phyloP scores from a whole-genome alignment of 1,140 invertebrate species.

The Zophobas morio region DNA sequence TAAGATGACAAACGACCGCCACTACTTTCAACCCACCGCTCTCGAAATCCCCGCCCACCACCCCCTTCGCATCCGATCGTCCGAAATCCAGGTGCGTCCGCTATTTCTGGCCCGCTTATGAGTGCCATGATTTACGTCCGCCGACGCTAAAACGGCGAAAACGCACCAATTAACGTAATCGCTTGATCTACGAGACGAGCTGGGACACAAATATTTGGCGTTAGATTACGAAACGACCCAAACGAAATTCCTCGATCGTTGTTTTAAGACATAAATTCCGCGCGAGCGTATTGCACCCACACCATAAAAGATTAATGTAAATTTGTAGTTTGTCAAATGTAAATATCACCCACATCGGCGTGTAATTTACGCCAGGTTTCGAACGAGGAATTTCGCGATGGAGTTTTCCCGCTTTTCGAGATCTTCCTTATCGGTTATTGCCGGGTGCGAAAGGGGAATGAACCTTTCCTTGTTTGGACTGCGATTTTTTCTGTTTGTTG shows the following conservation, averaged over 20 bases:
- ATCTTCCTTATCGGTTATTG: neutral
- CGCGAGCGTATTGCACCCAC: slow-evolving; percentile 13
- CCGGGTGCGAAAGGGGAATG: no score
- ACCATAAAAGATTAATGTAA: slow-evolving; percentile 39
- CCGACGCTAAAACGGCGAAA: slow-evolving; percentile 1
- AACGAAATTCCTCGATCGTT: slow-evolving; percentile 23
- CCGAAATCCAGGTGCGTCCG: slow-evolving; percentile 5
- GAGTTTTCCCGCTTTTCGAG: neutral
- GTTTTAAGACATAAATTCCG: slow-evolving; percentile 38
- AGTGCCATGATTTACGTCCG: slow-evolving; percentile 2
- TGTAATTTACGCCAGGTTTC: slow-evolving; percentile 6
- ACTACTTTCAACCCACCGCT: slow-evolving; percentile 17
- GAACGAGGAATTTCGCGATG: neutral
- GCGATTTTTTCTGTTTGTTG: no score
- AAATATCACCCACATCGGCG: slow-evolving; percentile 24
- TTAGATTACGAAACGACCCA: slow-evolving; percentile 38
- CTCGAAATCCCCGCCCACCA: neutral
- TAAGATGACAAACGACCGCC: slow-evolving; percentile 29
- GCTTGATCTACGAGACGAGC: slow-evolving; percentile 21
- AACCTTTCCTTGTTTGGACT: no score
- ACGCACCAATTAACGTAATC: slow-evolving; percentile 30
- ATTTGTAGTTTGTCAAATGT: slow-evolving; percentile 30
- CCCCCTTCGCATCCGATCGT: neutral
- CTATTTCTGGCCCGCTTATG: neutral
- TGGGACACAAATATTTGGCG: slow-evolving; percentile 26